These are phyloP conservation scores for Amphimallon solstitiale DNA, from an alignment of 2,888 invertebrate species.

Conservation along the genomic window DNA sequence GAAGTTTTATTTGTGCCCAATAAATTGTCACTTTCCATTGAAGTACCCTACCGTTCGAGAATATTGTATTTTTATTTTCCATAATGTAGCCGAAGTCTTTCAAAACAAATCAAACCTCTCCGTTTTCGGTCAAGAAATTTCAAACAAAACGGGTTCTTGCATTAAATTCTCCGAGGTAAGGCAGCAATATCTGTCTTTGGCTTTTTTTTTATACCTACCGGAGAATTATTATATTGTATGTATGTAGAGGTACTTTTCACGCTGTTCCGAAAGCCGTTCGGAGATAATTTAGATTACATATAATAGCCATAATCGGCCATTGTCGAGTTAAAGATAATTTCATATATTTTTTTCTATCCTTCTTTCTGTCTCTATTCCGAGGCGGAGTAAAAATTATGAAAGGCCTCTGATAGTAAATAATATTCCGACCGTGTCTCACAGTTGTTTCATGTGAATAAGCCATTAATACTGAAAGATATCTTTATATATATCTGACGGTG, in stretches of 20 bases:
- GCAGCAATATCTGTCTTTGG: background rate
- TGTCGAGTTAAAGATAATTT: slow-evolving; percentile 37
- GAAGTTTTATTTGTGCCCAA: background rate
- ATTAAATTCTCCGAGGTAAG: slow-evolving; percentile 14
- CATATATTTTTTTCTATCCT: slow-evolving; percentile 28
- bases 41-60: background rate
- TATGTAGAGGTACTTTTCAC: slow-evolving; percentile 53
- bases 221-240: slow-evolving; percentile 28
- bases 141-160: background rate
- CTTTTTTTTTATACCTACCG: slow-evolving; percentile 10
- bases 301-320: slow-evolving; percentile 55
- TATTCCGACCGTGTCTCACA: slow-evolving; percentile 30
- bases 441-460: slow-evolving; percentile 42
- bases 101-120: slow-evolving; percentile 7
- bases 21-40: slow-evolving; percentile 8
- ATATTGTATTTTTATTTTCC: background rate
- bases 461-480: slow-evolving; percentile 42
- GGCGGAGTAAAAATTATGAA: slow-evolving; percentile 19
- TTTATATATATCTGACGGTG: slow-evolving; percentile 37
- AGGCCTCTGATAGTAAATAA: slow-evolving; percentile 19
- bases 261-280: slow-evolving; percentile 55
- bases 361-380: slow-evolving; percentile 16
- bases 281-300: slow-evolving; percentile 61
- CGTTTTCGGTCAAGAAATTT: slow-evolving; percentile 6
- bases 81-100: slow-evolving; percentile 10